Evolutionary conservation across 1,140 invertebrate species (phyloP).

Genomic region (Charaxes varanes): DNA sequence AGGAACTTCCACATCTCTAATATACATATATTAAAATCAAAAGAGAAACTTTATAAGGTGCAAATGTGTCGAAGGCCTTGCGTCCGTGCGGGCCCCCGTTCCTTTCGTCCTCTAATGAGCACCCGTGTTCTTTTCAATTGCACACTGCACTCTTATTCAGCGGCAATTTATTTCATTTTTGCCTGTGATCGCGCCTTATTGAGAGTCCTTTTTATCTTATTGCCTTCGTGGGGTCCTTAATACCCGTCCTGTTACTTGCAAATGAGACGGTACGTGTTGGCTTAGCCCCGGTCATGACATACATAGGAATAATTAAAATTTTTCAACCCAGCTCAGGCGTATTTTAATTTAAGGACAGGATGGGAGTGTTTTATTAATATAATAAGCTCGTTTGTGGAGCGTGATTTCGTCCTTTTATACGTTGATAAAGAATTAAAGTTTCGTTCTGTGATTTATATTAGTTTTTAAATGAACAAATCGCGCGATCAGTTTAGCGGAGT

Average conservation of each 20-base stretch:
- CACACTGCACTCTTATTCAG: slow-evolving; percentile 68
- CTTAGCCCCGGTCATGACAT: slow-evolving; percentile 55
- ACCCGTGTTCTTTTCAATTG: slow-evolving; percentile 69
- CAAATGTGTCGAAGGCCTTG: no score
- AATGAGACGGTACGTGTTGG: slow-evolving; percentile 67
- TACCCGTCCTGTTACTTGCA: slow-evolving; percentile 69
- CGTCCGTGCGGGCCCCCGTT: slow-evolving; percentile 23
- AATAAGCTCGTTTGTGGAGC: no score
- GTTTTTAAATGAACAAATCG: no score
- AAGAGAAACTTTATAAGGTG: no score
- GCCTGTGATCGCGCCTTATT: slow-evolving; percentile 72
- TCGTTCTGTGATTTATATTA: no score
- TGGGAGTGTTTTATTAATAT: no score
- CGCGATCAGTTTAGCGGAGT: no score
- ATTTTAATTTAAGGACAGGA: no score
- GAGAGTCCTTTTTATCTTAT: slow-evolving; percentile 69
- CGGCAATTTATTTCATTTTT: slow-evolving; percentile 74
- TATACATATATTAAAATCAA: no score
- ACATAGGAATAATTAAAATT: slow-evolving; percentile 67
- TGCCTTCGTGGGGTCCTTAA: slow-evolving; percentile 70
- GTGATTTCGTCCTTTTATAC: no score
- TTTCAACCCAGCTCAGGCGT: slow-evolving; percentile 34
- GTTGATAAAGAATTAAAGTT: no score
- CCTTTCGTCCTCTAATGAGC: slow-evolving; percentile 59
- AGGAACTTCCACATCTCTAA: no score